Conservation (phyloP, 2,797 vertebrate species). For the Harpagifer antarcticus region DNA sequence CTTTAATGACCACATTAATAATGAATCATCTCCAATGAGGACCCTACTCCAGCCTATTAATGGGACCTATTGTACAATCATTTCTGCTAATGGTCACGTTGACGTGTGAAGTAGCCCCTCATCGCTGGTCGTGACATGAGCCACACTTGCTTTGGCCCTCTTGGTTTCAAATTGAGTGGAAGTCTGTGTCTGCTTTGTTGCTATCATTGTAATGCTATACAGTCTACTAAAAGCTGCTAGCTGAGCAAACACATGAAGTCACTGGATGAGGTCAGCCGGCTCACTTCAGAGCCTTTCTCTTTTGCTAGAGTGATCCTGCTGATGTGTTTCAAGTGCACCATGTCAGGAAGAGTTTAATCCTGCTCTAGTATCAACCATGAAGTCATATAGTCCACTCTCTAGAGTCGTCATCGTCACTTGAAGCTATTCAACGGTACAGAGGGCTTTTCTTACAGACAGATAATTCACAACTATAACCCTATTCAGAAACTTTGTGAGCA, state of each 20-base stretch:
- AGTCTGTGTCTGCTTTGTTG: constrained; percentile 20
- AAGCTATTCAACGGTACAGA: not conserved
- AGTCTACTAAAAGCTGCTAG: constrained; percentile 17
- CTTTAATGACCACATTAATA: constrained; percentile 79
- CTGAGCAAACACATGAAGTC: constrained; percentile 67
- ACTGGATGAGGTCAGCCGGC: constrained; percentile 67
- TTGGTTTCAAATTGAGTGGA: constrained; percentile 41
- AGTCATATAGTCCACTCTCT: constrained; percentile 55
- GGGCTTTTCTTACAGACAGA: constrained; percentile 21
- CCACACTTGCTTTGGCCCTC: constrained; percentile 22
- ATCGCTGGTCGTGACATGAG: constrained; percentile 25
- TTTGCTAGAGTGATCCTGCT: constrained; percentile 36
- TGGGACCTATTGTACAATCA: constrained; percentile 58
- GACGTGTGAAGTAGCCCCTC: constrained; percentile 55
- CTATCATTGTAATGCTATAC: constrained; percentile 37
- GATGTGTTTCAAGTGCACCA: constrained; percentile 48
- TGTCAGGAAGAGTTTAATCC: constrained; percentile 54
- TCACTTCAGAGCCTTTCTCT: constrained; percentile 34
- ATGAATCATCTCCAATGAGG: constrained; percentile 73
- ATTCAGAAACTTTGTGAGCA: constrained; percentile 27
- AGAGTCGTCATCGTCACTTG: constrained; percentile 13
- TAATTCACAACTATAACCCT: constrained; percentile 23
- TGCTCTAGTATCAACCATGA: constrained; percentile 45
- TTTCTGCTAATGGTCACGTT: constrained; percentile 61
- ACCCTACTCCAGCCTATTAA: constrained; percentile 66